Percentiles rank a stretch among this genome's conserved stretches.
phyloP scores from a whole-genome alignment of 2,797 vertebrate species.

The Rhynchotus rufescens region DNA sequence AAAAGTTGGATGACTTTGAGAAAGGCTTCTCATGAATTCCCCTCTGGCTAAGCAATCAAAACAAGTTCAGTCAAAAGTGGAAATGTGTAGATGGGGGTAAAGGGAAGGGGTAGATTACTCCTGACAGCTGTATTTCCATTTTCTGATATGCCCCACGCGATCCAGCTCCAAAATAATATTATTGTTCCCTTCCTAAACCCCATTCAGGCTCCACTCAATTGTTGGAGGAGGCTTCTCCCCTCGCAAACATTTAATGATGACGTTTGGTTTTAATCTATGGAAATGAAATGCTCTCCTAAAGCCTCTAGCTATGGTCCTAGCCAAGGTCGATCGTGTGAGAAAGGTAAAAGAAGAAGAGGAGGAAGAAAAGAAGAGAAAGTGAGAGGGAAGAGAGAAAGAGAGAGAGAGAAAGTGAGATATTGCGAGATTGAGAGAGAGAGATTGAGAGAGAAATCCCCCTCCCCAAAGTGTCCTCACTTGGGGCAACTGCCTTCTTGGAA shows the following conservation, averaged over 20 bases:
- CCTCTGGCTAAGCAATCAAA: constrained; percentile 81
- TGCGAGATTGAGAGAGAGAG: no score
- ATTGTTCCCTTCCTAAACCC: constrained; percentile 34
- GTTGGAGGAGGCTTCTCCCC: constrained; percentile 12
- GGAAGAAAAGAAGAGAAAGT: neutral
- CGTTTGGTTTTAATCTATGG: neutral
- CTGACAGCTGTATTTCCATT: constrained; percentile 75
- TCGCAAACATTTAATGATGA: neutral
- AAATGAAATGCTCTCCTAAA: neutral
- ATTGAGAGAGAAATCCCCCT: neutral
- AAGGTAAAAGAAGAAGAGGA: neutral
- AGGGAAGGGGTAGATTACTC: constrained; percentile 34
- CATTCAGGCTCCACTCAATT: neutral
- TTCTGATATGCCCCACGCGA: constrained; percentile 41
- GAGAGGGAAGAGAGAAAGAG: no score
- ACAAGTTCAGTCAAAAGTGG: constrained; percentile 81
- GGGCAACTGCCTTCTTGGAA: neutral
- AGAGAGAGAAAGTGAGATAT: no score
- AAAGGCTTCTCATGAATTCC: constrained; percentile 77
- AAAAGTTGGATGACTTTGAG: constrained; percentile 79
- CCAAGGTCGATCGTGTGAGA: neutral
- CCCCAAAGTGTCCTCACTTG: neutral
- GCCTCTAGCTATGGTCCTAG: neutral
- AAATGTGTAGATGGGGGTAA: constrained; percentile 49
- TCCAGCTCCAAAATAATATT: constrained; percentile 61